Percentiles rank a stretch among this genome's conserved stretches.
phyloP scores from a whole-genome alignment of 2,888 invertebrate genomes.

The Artemia sp. region DNA sequence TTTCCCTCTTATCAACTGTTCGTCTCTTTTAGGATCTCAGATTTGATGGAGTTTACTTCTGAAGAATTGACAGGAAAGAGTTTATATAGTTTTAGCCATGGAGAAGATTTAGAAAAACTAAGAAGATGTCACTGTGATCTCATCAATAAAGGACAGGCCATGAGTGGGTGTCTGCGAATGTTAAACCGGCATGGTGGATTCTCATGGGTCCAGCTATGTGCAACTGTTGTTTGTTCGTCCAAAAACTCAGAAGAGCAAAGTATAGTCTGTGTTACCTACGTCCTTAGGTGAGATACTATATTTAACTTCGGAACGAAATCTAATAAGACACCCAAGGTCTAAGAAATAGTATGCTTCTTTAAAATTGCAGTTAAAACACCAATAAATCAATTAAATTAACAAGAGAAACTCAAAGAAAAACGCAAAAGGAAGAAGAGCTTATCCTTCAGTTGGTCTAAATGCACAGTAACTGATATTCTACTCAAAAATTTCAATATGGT shows the following conservation, averaged over 20 bases:
- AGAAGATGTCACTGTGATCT: constrained; percentile 86
- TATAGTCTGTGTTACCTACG: constrained; percentile 91
- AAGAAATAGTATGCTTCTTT: too few relatives aligned
- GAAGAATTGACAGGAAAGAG: constrained; percentile 87
- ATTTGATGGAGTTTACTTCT: constrained; percentile 75
- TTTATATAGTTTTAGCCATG: constrained; percentile 83
- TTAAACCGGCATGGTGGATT: constrained; percentile 93
- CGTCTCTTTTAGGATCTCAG: constrained; percentile 51
- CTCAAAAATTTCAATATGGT: too few relatives aligned
- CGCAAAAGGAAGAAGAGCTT: too few relatives aligned
- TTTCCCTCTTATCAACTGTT: neutral
- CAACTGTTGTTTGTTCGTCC: constrained; percentile 83
- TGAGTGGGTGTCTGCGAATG: constrained; percentile 85
- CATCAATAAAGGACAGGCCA: constrained; percentile 86
- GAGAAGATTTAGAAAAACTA: constrained; percentile 82
- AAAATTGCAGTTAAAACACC: too few relatives aligned
- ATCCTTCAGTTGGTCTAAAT: too few relatives aligned
- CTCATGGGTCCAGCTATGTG: constrained; percentile 92
- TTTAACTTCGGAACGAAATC: too few relatives aligned
- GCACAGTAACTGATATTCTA: too few relatives aligned
- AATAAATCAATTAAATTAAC: too few relatives aligned
- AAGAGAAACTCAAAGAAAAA: too few relatives aligned
- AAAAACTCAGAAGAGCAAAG: constrained; percentile 94
- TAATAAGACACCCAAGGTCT: too few relatives aligned
- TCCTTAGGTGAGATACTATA: constrained; percentile 59